Conservation (phyloP, 2,113 vertebrate genomes). For the Asarcornis scutulata region DNA sequence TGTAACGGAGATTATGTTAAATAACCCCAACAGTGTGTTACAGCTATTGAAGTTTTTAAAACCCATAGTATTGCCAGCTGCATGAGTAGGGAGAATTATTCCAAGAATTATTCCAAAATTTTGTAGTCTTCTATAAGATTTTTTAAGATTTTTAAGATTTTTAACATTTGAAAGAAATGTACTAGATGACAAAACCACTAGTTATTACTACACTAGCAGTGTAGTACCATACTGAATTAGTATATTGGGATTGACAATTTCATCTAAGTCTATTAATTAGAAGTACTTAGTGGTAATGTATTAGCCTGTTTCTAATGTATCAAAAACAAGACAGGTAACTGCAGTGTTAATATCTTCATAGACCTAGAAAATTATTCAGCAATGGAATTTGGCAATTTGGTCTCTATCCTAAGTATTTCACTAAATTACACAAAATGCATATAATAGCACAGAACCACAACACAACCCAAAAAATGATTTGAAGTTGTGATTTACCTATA, state of each 20-base stretch:
- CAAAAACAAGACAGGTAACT: neutral
- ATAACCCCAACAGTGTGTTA: accelerated
- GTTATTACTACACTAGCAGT: no score
- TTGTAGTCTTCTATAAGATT: neutral
- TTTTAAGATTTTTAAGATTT: neutral
- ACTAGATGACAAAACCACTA: neutral
- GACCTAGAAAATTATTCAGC: neutral
- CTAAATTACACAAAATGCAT: neutral
- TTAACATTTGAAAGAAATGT: neutral
- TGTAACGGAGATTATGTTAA: neutral
- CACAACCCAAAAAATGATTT: neutral
- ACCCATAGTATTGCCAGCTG: neutral
- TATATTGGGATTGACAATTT: neutral
- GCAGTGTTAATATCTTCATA: neutral
- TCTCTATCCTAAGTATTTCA: neutral
- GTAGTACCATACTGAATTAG: neutral
- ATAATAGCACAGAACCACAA: neutral
- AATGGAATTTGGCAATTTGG: neutral
- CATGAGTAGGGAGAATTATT: neutral
- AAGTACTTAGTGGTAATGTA: neutral
- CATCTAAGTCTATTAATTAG: neutral
- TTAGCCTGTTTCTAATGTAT: neutral
- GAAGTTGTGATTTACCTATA: neutral
- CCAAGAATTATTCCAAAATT: neutral
- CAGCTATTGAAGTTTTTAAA: neutral